Conservation (phyloP, 1,140 invertebrate genomes). For the Tribolium madens region DNA sequence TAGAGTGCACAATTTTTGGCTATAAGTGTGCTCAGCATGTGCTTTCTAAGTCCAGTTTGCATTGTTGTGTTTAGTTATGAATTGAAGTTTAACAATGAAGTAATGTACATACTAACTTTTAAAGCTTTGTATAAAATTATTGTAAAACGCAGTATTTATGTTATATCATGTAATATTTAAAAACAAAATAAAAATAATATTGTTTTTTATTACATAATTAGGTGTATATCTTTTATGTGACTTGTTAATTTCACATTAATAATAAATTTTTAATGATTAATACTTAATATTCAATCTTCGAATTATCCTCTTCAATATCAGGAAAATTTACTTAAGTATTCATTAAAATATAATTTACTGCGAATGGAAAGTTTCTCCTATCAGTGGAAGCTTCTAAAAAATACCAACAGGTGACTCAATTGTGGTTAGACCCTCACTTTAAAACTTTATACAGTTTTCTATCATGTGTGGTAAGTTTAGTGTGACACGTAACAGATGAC, state of each 20-base stretch:
- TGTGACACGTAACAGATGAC: background rate
- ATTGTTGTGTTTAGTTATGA: conserved; percentile 30
- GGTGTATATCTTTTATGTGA: conserved; percentile 39
- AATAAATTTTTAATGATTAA: conserved; percentile 24
- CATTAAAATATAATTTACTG: too few relatives aligned
- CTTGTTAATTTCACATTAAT: conserved; percentile 35
- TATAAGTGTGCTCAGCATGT: conserved; percentile 14
- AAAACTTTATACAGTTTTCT: too few relatives aligned
- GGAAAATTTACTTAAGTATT: too few relatives aligned
- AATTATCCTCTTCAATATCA: too few relatives aligned
- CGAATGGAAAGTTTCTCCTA: too few relatives aligned
- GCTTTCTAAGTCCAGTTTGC: conserved; percentile 5
- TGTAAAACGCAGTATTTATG: conserved; percentile 41
- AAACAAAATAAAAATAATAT: conserved; percentile 17
- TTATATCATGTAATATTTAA: conserved; percentile 37
- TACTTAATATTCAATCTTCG: too few relatives aligned
- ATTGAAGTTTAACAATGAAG: conserved; percentile 33
- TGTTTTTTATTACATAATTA: conserved; percentile 33
- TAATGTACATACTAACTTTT: conserved; percentile 15
- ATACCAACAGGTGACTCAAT: too few relatives aligned
- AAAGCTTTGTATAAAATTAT: conserved; percentile 46
- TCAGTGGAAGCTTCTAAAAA: too few relatives aligned
- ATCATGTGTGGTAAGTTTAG: background rate
- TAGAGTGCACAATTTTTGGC: conserved; percentile 25
- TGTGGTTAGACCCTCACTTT: too few relatives aligned